These are phyloP conservation scores for Oxycera nigricornis DNA, from an alignment of 2,888 invertebrate genomes.

Conservation along the genomic window DNA sequence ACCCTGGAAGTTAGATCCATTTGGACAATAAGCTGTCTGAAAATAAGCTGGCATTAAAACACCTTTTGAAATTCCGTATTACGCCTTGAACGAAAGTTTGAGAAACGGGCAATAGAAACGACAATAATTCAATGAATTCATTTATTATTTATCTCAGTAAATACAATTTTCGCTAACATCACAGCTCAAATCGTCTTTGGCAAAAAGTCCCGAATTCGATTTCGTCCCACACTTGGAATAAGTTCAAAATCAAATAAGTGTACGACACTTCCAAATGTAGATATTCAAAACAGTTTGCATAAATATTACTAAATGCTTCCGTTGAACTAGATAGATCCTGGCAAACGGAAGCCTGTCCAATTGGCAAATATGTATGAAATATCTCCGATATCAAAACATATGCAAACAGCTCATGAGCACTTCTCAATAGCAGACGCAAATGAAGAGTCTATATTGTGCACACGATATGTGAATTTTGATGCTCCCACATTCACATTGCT, in stretches of 20 bases:
- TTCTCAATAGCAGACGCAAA: neutral
- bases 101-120: too few relatives aligned
- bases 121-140: too few relatives aligned
- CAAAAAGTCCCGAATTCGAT: neutral
- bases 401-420: neutral
- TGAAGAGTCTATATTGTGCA: neutral
- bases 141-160: too few relatives aligned
- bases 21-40: too few relatives aligned
- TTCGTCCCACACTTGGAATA: neutral
- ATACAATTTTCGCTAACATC: neutral
- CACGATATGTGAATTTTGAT: neutral
- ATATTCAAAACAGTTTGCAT: neutral
- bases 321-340: neutral
- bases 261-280: neutral
- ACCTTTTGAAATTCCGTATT: too few relatives aligned
- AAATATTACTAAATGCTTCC: neutral
- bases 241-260: neutral
- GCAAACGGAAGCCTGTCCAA: neutral
- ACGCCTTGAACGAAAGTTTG: too few relatives aligned
- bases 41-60: too few relatives aligned
- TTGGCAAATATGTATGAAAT: neutral
- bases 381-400: neutral
- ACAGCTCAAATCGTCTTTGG: neutral
- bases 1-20: too few relatives aligned
- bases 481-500: neutral